Evolutionary conservation across 2,797 vertebrate species (phyloP), one percentile per base, ranked within the genome.

Genomic region (Spinus pinus): DNA sequence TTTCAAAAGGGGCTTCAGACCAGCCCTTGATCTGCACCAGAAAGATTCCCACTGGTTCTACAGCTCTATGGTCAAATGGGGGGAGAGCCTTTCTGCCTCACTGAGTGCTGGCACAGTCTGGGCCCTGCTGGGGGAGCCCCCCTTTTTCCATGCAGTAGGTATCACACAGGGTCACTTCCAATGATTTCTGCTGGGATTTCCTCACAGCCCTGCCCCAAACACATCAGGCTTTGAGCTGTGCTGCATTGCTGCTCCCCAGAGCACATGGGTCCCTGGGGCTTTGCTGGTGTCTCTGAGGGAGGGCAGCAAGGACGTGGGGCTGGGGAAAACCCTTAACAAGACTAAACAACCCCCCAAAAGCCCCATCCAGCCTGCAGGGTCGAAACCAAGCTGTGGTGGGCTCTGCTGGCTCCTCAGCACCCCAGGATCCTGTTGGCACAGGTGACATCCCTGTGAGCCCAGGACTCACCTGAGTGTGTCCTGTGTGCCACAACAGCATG

Each of bases 351-450:
- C 4, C 19, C 54, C 11, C 5, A 41, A 56, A 67, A 86, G 2
- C 22, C 69, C 65, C 51, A 10, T 64, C 21, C 80, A 86, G 83
- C 25, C n/a, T 4, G 10, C 25, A 79, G 67, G 53, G 51, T 5
- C 2, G 6, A 37, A 27, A 19, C 72, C 27, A 12, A 39, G 41
- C 10, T 0, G 0, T 2, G 3, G 31, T 6, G n/a, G 51, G 31
- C 37, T 84, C 53, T 84, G 37, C 44, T n/a, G 24, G 37, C 46
- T 88, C 37, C 24, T 35, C 37, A 35, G 33, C 17, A 44, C 8
- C 8, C 23, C 30, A 28, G 53, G 25, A 10, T 31, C 37, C 47
- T 1, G 0, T 0, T 0, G 5, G 71, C 2, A 9, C 27, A 31
- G 2, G 4, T 25, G 81, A 25, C 50, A 35, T 51, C 46, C 27